A percentile compares a stretch with the other conserved stretches of the same genome.
Conservation (phyloP, 2,888 invertebrate genomes). For the Drosophila kanekoi region DNA sequence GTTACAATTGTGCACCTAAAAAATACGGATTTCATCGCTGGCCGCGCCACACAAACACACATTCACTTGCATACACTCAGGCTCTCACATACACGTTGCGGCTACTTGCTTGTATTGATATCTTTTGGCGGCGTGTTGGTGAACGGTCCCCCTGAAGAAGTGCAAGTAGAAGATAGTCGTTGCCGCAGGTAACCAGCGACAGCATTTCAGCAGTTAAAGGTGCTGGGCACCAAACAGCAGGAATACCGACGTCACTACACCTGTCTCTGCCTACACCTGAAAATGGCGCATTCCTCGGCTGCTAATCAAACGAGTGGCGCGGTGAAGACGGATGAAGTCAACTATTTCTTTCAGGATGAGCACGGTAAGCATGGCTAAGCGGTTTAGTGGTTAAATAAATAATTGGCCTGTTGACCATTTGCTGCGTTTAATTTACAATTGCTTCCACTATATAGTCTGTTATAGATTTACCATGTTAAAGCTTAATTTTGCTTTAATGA, state of each 20-base stretch:
- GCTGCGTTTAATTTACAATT: not conserved
- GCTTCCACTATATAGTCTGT: slow-evolving; percentile 2
- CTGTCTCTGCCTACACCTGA: slow-evolving; percentile 49
- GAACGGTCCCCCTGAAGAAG: slow-evolving; percentile 23
- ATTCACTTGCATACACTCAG: slow-evolving; percentile 32
- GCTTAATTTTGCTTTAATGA: slow-evolving; percentile 36
- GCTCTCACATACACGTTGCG: slow-evolving; percentile 27
- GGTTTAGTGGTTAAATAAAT: slow-evolving; percentile 7
- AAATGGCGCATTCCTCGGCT: slow-evolving; percentile 81
- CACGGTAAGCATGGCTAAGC: slow-evolving; percentile 79
- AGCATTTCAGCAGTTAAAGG: slow-evolving; percentile 28
- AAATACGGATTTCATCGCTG: slow-evolving; percentile 53
- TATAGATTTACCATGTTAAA: slow-evolving; percentile 4
- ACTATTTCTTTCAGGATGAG: slow-evolving; percentile 84
- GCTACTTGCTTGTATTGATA: slow-evolving; percentile 43
- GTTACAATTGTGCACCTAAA: slow-evolving; percentile 52
- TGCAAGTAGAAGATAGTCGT: slow-evolving; percentile 18
- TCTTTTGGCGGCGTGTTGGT: slow-evolving; percentile 57
- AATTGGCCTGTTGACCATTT: slow-evolving; percentile 19
- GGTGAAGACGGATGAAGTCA: slow-evolving; percentile 82
- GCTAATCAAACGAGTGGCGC: slow-evolving; percentile 64
- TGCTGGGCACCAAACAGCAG: slow-evolving; percentile 52
- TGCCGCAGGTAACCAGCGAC: slow-evolving; percentile 24
- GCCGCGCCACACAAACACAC: slow-evolving; percentile 55
- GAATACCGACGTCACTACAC: slow-evolving; percentile 42